Conservation (phyloP, 2,797 vertebrate genomes). For the Danio albolineatus region DNA sequence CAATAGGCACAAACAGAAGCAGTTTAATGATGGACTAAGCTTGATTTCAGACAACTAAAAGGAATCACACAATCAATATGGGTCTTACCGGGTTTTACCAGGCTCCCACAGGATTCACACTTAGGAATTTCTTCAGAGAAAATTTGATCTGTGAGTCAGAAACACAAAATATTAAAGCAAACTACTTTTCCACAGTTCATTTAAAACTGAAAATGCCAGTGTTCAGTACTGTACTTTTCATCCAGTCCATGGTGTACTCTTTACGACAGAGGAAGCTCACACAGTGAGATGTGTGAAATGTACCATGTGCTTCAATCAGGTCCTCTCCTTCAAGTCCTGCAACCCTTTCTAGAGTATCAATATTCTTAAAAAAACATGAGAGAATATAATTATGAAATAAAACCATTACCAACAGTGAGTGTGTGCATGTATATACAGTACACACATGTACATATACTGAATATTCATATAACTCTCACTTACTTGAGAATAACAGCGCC, state of each 20-base stretch:
- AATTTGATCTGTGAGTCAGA: conserved; percentile 81
- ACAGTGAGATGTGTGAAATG: conserved; percentile 91
- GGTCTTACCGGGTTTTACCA: conserved; percentile 89
- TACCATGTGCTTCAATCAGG: conserved; percentile 91
- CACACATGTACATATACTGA: no score
- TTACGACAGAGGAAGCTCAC: conserved; percentile 80
- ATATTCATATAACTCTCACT: background rate
- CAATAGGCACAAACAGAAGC: background rate
- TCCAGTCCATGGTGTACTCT: conserved; percentile 87
- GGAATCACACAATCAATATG: no score
- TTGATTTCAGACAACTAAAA: no score
- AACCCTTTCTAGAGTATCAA: conserved; percentile 90
- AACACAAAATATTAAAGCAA: background rate
- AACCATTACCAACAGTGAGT: background rate
- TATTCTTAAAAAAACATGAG: conserved; percentile 79
- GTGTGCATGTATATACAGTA: no score
- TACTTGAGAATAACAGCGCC: conserved; percentile 92
- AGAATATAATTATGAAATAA: background rate
- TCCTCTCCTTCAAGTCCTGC: conserved; percentile 85
- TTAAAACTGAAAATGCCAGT: background rate
- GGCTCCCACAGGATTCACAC: conserved; percentile 86
- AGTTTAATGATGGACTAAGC: background rate
- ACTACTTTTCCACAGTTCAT: background rate
- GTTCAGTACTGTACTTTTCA: conserved; percentile 83
- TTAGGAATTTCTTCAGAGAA: conserved; percentile 85